Base-by-base conservation (phyloP, 2,797 vertebrate species). In the Hyperoplus lanceolatus region DNA sequence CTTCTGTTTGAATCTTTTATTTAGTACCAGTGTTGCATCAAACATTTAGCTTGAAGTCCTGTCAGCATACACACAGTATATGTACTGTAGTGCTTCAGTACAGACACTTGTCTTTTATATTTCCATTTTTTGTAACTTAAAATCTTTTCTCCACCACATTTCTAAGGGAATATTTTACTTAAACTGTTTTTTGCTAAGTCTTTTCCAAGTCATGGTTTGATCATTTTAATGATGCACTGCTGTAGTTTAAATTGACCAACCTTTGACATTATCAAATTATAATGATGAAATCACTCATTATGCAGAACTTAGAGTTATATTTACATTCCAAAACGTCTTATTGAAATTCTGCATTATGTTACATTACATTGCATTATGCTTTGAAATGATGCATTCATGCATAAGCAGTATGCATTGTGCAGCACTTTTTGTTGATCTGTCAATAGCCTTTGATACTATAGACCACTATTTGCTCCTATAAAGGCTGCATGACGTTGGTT, bases 1-100 rank as follows among this genome's bases (percentile, higher is more conserved):
- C 10, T 56, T 49, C 6, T 54, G 42, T 48, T 55, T 77, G 21
- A 76, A 53, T 59, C 41, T 63, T 77, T 5, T 0, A 45, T 50
- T 61, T 12, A 21, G 57, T 57, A 48, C 57, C 16, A 18, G 41
- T 43, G 42, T 56, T 11, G 12, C 18, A 43, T 67, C 1, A 67
- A 43, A 63, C 15, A 2, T 56, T 14, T 36, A 54, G 51, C 16
- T 53, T 38, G 10, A 41, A 38, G 46, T 72, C 16, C 49, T 41
- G 12, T 29, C 16, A 58, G 39, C 4, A 50, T 38, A 43, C 36
- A 43, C 4, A 57, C 8, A 69, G 53, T 74, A 59, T 42, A 64
- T 42, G 53, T 50, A 3, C 4, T 39, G 0, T 39, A 8, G 13
- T 51, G 15, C 16, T 46, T 41, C 49, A 21, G 18, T 51, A 14